Conservation (phyloP, 2,113 vertebrate genomes). For the Rhea americana region DNA sequence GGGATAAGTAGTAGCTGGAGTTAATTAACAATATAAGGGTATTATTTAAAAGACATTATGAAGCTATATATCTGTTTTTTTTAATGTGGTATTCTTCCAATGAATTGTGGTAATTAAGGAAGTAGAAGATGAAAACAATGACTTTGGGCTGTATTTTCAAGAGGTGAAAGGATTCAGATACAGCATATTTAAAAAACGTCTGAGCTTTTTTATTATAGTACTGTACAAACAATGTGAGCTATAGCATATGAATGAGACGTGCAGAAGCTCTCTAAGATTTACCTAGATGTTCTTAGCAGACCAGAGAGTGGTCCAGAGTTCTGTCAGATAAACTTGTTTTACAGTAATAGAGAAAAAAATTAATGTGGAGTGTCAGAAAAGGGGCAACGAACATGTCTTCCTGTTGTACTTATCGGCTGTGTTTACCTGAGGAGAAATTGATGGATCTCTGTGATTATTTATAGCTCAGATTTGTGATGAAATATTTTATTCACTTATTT, state of each 20-base stretch:
- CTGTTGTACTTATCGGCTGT: not conserved
- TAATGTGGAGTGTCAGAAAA: not conserved
- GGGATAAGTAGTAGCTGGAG: not conserved
- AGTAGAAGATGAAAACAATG: not conserved
- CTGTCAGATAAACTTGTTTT: no score
- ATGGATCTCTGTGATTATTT: not conserved
- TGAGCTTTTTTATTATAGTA: not conserved
- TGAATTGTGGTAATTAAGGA: not conserved
- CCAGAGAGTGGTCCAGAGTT: not conserved
- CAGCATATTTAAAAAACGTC: not conserved
- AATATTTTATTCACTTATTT: not conserved
- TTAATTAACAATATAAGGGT: not conserved
- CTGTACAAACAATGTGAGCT: not conserved
- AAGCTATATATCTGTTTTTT: not conserved
- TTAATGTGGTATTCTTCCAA: not conserved
- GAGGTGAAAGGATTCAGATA: not conserved
- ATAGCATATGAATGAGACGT: not conserved
- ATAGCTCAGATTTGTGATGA: not conserved
- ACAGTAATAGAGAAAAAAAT: no score
- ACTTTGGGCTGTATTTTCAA: not conserved
- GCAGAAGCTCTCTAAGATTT: constrained; percentile 1
- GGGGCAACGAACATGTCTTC: not conserved
- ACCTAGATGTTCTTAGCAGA: not conserved
- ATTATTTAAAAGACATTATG: not conserved
- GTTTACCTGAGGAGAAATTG: not conserved